phyloP scores from a whole-genome alignment of 2,888 invertebrate genomes.

The Clistopyga incitator region DNA sequence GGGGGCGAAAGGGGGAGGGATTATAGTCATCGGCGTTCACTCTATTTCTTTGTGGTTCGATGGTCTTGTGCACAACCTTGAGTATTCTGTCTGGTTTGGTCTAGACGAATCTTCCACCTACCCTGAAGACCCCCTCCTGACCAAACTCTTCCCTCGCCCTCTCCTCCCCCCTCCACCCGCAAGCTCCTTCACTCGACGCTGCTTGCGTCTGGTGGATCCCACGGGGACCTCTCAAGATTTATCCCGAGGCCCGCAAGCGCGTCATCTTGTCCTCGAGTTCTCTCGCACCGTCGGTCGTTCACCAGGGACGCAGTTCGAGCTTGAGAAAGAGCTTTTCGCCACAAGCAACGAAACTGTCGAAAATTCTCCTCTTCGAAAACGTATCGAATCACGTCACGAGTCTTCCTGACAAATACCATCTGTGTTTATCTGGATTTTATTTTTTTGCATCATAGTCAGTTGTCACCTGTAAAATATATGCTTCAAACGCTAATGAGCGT shows the following conservation, averaged over 20 bases:
- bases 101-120: constrained; percentile 66
- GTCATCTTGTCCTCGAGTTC: constrained; percentile 62
- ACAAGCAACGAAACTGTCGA: constrained; percentile 41
- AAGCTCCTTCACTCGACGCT: not conserved
- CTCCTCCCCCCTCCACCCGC: constrained; percentile 1
- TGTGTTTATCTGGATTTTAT: not conserved
- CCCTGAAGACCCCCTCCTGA: not conserved
- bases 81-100: constrained; percentile 67
- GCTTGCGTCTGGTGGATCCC: constrained; percentile 43
- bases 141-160: not conserved
- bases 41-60: constrained; percentile 41
- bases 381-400: not conserved
- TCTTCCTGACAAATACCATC: not conserved
- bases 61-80: not conserved
- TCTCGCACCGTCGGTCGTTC: constrained; percentile 59
- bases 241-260: constrained; percentile 46
- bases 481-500: too few relatives aligned
- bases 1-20: constrained; percentile 54
- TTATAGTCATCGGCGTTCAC: constrained; percentile 70
- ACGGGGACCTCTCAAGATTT: constrained; percentile 60
- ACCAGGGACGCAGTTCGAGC: constrained; percentile 28
- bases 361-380: not conserved
- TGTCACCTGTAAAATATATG: too few relatives aligned
- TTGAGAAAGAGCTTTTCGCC: constrained; percentile 39
- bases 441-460: too few relatives aligned